Conservation (phyloP, 1,140 invertebrate genomes). For the Diploscapter pachys region DNA sequence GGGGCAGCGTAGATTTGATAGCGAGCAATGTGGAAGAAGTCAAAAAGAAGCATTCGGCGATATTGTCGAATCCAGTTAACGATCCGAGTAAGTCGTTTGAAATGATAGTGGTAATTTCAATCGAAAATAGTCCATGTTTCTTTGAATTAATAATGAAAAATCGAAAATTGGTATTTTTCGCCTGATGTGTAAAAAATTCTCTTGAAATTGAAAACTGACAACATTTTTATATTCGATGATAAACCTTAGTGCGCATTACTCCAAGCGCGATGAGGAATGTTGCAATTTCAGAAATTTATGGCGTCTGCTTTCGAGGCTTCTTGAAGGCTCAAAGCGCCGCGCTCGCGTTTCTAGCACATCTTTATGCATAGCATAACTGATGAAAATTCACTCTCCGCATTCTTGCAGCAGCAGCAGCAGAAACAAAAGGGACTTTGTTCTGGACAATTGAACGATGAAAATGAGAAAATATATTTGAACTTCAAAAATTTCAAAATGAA, state of each 20-base stretch:
- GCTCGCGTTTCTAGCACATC: no score
- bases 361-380: no score
- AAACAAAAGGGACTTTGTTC: no score
- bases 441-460: neutral
- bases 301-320: no score
- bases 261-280: no score
- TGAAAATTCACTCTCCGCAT: no score
- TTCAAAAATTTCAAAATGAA: neutral
- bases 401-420: no score
- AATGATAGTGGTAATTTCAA: no score
- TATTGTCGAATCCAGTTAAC: conserved; percentile 92
- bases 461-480: neutral
- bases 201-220: neutral
- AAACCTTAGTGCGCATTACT: no score
- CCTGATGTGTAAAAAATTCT: neutral
- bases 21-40: conserved; percentile 98
- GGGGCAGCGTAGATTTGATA: conserved; percentile 98
- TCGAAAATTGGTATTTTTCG: neutral
- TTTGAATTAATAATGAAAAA: neutral
- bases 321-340: no score
- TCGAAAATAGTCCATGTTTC: no score
- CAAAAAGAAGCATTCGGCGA: conserved; percentile 98
- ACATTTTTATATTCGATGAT: neutral
- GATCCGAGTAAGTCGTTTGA: conserved; percentile 83
- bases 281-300: no score